Evolutionary conservation across 2,113 vertebrate species (phyloP).

Genomic region (Oryzias woworae): DNA sequence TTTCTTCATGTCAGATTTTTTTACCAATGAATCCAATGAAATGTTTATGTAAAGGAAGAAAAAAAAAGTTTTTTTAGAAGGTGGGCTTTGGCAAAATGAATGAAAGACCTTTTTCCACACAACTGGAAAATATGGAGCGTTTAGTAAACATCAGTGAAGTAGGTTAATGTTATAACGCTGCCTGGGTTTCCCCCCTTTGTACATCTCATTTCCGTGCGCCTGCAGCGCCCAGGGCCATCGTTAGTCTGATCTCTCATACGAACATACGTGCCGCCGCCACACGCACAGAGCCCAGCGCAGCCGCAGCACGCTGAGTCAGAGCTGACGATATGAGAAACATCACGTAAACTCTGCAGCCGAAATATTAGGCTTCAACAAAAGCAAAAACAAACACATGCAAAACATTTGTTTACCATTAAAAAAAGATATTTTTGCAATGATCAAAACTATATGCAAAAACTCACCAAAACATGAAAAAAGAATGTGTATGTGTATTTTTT

Average conservation of each 20-base stretch:
- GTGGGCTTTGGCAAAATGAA: conserved; percentile 4
- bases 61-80: no score
- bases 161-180: conserved; percentile 54
- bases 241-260: conserved; percentile 51
- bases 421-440: no score
- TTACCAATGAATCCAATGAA: neutral
- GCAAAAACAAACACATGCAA: no score
- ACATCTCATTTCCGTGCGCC: conserved; percentile 66
- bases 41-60: neutral
- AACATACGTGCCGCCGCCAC: conserved; percentile 44
- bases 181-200: conserved; percentile 58
- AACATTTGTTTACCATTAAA: no score
- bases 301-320: conserved; percentile 14
- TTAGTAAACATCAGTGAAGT: conserved; percentile 56
- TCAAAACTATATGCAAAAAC: no score
- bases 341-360: no score
- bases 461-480: no score
- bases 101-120: conserved; percentile 23
- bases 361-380: no score
- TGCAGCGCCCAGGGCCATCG: conserved; percentile 52
- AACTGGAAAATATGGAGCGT: conserved; percentile 27
- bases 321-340: conserved; percentile 24
- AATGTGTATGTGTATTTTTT: no score
- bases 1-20: neutral
- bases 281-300: conserved; percentile 21